A percentile compares a stretch with the other conserved stretches of the same genome.
These are phyloP conservation scores for Marmota flaviventris DNA, from an alignment of 2,113 vertebrate species.

Conservation along the genomic window DNA sequence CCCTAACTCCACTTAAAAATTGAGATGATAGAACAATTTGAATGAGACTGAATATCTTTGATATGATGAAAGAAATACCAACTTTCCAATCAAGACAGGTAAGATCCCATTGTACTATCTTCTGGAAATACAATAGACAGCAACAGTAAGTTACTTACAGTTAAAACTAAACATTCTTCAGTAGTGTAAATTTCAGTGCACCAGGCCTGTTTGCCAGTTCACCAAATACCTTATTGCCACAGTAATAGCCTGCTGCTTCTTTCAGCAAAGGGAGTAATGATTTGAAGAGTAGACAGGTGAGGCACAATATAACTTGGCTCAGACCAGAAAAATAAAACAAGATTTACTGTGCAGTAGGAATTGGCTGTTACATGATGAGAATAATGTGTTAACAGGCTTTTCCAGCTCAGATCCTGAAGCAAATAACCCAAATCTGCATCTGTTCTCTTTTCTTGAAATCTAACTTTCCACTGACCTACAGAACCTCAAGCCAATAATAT, in stretches of 20 bases:
- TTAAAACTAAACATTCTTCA: conserved; percentile 51
- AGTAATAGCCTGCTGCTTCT: conserved; percentile 83
- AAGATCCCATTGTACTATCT: background rate
- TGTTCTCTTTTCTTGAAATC: conserved; percentile 63
- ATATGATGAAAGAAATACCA: background rate
- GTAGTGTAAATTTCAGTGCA: conserved; percentile 23
- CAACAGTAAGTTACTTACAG: conserved; percentile 69
- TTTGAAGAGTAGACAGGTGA: conserved; percentile 85
- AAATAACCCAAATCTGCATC: conserved; percentile 69
- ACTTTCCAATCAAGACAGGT: conserved; percentile 24
- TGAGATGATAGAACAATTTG: background rate
- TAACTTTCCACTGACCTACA: conserved; percentile 44
- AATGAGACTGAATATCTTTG: conserved; percentile 10
- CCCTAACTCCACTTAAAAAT: background rate
- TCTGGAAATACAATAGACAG: conserved; percentile 59
- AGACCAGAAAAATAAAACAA: conserved; percentile 83
- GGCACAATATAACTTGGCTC: conserved; percentile 84
- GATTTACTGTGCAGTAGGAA: conserved; percentile 82
- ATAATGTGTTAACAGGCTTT: conserved; percentile 57
- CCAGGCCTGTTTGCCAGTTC: conserved; percentile 80
- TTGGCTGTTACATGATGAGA: conserved; percentile 75
- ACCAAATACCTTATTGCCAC: conserved; percentile 76
- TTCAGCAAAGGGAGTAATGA: conserved; percentile 82
- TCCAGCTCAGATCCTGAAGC: conserved; percentile 62
- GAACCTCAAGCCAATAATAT: conserved; percentile 60